These are phyloP conservation scores for Pheucticus melanocephalus DNA, from an alignment of 2,113 vertebrate species.

Conservation along the genomic window DNA sequence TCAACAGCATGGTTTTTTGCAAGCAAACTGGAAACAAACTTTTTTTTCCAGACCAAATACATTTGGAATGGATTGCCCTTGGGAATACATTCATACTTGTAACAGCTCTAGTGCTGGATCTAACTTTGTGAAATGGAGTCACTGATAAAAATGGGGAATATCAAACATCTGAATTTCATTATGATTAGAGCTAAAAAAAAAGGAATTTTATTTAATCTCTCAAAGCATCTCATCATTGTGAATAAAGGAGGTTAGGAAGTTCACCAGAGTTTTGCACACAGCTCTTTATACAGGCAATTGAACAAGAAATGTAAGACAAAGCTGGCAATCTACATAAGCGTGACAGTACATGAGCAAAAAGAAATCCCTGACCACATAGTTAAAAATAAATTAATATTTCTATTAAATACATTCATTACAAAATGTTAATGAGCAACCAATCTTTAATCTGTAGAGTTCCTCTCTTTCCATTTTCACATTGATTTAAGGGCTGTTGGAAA, in stretches of 20 bases:
- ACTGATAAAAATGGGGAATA: neutral
- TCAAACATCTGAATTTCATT: neutral
- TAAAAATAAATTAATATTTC: neutral
- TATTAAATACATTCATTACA: neutral
- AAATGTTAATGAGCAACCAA: neutral
- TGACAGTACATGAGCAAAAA: neutral
- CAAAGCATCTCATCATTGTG: neutral
- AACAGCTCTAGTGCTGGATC: neutral
- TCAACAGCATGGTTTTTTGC: neutral
- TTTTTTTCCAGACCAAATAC: neutral
- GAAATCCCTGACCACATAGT: accelerated
- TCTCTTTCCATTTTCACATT: neutral
- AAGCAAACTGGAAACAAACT: neutral
- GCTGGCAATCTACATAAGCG: neutral
- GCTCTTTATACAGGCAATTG: neutral
- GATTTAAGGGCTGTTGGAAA: neutral
- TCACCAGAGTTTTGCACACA: neutral
- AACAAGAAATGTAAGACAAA: neutral
- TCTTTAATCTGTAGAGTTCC: neutral
- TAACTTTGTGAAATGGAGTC: neutral
- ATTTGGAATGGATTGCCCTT: neutral
- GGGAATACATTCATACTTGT: neutral
- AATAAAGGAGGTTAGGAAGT: neutral
- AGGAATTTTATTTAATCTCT: neutral
- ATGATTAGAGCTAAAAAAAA: neutral